Evolutionary conservation across 64 coral and sea anemone genomes (phyloP).

Genomic region (Platygyra sinensis): DNA sequence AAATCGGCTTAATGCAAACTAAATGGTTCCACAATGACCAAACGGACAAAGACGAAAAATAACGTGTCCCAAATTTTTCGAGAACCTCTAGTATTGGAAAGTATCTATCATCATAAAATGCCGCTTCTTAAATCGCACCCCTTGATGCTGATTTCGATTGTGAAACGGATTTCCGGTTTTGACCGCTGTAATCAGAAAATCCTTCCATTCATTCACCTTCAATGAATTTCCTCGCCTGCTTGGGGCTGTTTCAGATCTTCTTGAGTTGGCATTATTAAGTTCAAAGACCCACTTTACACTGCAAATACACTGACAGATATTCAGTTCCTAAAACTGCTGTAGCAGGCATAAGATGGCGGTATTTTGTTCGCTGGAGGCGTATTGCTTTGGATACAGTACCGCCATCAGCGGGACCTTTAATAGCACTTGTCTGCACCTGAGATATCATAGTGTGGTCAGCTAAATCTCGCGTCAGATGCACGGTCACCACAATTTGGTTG

Average conservation of each 20-base stretch:
- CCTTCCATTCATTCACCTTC: constrained; percentile 15
- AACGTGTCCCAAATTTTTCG: too few species aligned
- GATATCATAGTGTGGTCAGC: neutral
- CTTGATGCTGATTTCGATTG: neutral
- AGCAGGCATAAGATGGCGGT: neutral
- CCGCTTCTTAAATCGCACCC: neutral
- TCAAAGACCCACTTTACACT: constrained; percentile 8
- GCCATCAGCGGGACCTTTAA: constrained; percentile 6
- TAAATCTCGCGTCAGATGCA: neutral
- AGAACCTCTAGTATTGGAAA: neutral
- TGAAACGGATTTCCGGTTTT: neutral
- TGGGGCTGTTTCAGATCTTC: constrained; percentile 20
- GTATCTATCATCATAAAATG: neutral
- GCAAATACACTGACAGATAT: neutral
- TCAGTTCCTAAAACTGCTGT: neutral
- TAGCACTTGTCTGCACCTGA: neutral
- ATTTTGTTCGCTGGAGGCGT: neutral
- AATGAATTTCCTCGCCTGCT: neutral
- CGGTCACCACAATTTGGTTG: neutral
- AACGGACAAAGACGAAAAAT: neutral
- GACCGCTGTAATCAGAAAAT: neutral
- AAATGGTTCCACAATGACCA: neutral
- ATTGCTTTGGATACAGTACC: neutral
- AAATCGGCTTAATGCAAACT: too few species aligned
- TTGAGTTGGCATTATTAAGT: constrained; percentile 10